Evolutionary conservation across 2,888 invertebrate genomes (phyloP), one percentile per base, ranked within the genome.

Genomic region (Macrostomum cliftonense): DNA sequence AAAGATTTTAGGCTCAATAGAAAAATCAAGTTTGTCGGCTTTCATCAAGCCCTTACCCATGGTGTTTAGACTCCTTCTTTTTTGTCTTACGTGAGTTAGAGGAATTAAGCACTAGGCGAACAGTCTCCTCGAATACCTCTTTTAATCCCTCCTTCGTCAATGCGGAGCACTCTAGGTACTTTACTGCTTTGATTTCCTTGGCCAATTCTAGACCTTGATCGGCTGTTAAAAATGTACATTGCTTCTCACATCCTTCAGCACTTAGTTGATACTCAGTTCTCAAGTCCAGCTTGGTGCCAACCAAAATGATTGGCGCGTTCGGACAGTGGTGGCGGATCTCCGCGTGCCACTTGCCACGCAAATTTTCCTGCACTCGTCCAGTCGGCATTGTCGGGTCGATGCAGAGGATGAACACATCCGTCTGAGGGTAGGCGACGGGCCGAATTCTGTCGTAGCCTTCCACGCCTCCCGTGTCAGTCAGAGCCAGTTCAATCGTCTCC

Each of bases 321-420:
- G 40, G 40, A 9, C 40, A 40, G 19, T 40, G 19, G 40, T 40
- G 40, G 19, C 40, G 4, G 5, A 28, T 7, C 28, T 28, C 28
- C 28, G 28, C 5, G 28, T 28, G 9, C 28, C 28, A 28, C 28
- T 28, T 28, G 4, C 5, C 9, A 28, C 28, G 28, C 28, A 28
- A 4, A 28, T 28, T 28, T 4, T 9, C 28, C 4, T 7, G 28
- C 28, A 28, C 28, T 7, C 4, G 28, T 28, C 9, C 28, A 9
- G 95, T 93, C 46, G 95, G 95, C 76, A 95, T 97, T 53, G 95
- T 93, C 61, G 97, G 77, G 43, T 93, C 93, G 74, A 95, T 95
- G 74, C 95, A 97, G 73, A 95, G 93, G 59, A 95, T 80, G 75
- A 95, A 93, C 56, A 93, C 93, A 73, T 95, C 93, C 70, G 93